Percentiles rank a stretch among this genome's conserved stretches.
Conservation (phyloP, 2,888 invertebrate genomes). For the Trichopoda pennipes region DNA sequence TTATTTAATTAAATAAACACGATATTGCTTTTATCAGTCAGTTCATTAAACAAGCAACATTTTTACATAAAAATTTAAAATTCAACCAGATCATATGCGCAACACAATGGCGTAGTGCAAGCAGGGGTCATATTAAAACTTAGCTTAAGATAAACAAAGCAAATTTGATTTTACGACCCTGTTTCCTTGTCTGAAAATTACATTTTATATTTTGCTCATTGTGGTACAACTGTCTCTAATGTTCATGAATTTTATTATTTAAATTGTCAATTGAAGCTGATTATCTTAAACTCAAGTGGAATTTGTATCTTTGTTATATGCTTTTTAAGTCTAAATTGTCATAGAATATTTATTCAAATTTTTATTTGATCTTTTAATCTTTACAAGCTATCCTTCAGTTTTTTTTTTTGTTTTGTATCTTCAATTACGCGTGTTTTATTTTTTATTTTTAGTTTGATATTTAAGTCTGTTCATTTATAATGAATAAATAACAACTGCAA, state of each 20-base stretch:
- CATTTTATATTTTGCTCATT: conserved; percentile 4
- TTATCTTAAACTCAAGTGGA: conserved; percentile 54
- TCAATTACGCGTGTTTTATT: conserved; percentile 47
- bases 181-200: neutral
- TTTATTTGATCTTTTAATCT: conserved; percentile 63
- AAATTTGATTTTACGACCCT: neutral
- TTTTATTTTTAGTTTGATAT: conserved; percentile 12
- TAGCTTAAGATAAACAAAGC: neutral
- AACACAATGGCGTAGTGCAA: neutral
- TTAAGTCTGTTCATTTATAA: conserved; percentile 36
- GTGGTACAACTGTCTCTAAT: conserved; percentile 30
- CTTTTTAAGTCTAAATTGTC: conserved; percentile 46
- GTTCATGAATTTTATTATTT: conserved; percentile 45
- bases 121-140: neutral
- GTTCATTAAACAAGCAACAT: conserved; percentile 3
- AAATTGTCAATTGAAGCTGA: conserved; percentile 68
- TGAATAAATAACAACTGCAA: conserved; percentile 2
- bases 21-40: conserved; percentile 45
- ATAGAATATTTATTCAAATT: conserved; percentile 47
- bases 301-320: neutral
- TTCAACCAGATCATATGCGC: conserved; percentile 14
- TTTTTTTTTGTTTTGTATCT: conserved; percentile 14
- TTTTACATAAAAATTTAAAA: conserved; percentile 13
- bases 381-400: conserved; percentile 52
- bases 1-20: conserved; percentile 66